A percentile compares a stretch with the other conserved stretches of the same genome.
phyloP scores from a whole-genome alignment of 2,113 vertebrate species.

The human (Homo sapiens) region DNA sequence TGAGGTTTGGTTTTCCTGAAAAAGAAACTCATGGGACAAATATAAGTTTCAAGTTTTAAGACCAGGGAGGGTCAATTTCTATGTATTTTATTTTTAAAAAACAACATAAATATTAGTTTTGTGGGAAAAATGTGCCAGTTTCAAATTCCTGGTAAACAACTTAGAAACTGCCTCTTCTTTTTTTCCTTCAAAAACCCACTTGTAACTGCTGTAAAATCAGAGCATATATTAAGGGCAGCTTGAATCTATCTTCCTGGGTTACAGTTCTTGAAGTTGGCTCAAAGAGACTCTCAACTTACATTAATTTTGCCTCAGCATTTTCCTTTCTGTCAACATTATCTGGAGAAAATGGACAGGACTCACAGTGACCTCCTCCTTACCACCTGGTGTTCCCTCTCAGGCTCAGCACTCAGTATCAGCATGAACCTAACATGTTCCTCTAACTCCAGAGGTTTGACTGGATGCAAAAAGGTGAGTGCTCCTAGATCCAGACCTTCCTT shows the following conservation, averaged over 20 bases:
- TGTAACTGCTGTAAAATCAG: not conserved
- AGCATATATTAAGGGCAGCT: not conserved
- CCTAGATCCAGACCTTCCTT: not conserved
- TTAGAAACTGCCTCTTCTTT: not conserved
- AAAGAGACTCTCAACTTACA: not conserved
- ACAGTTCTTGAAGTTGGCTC: not conserved
- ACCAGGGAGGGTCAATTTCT: too few species aligned
- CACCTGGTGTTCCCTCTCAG: not conserved
- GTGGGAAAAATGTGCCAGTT: too few species aligned
- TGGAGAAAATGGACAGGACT: not conserved
- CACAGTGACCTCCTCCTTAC: not conserved
- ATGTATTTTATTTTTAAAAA: too few species aligned
- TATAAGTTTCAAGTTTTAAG: too few species aligned
- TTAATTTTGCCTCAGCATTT: not conserved
- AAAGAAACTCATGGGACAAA: too few species aligned
- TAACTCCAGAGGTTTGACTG: not conserved
- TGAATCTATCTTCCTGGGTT: not conserved
- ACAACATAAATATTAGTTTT: too few species aligned
- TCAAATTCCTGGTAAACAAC: not conserved
- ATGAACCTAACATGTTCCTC: not conserved
- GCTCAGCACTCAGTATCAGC: not conserved
- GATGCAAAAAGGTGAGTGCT: not conserved
- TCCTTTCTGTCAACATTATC: not conserved
- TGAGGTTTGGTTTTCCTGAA: too few species aligned
- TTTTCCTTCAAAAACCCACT: not conserved